A percentile compares a stretch with the other conserved stretches of the same genome.
Evolutionary conservation across 2,797 vertebrate species (phyloP).

Genomic region (Chelonia mydas): DNA sequence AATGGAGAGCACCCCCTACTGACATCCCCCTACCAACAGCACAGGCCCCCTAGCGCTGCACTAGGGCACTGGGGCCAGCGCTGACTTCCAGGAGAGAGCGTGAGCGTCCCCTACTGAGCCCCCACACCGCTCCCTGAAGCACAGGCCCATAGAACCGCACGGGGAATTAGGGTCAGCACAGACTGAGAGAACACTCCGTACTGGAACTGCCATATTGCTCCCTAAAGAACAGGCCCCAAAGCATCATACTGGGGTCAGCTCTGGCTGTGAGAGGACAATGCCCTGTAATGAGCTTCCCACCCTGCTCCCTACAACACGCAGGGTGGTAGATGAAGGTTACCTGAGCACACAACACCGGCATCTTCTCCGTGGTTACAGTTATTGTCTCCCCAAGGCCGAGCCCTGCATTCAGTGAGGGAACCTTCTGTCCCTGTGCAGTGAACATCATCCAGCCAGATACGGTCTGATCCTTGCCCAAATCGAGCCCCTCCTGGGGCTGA

Average conservation of each 20-base stretch:
- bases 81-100: too few relatives aligned
- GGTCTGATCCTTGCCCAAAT: constrained; percentile 49
- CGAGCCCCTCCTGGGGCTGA: not conserved
- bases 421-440: constrained; percentile 60
- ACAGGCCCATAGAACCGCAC: too few relatives aligned
- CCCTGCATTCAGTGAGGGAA: constrained; percentile 51
- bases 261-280: not conserved
- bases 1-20: too few relatives aligned
- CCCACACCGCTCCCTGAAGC: too few relatives aligned
- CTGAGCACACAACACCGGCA: constrained; percentile 71
- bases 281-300: not conserved
- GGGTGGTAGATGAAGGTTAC: not conserved
- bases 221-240: not conserved
- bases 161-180: too few relatives aligned
- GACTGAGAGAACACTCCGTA: too few relatives aligned
- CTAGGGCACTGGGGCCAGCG: not conserved
- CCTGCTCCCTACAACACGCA: rapidly evolving
- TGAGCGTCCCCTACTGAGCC: too few relatives aligned
- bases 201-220: too few relatives aligned
- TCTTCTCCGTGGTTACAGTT: constrained; percentile 76
- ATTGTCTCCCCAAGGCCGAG: constrained; percentile 45
- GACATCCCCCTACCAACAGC: rapidly evolving
- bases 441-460: constrained; percentile 74
- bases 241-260: not conserved
- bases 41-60: not conserved